Base-by-base conservation (phyloP, 2,888 invertebrate species). In the Biston stratarius region DNA sequence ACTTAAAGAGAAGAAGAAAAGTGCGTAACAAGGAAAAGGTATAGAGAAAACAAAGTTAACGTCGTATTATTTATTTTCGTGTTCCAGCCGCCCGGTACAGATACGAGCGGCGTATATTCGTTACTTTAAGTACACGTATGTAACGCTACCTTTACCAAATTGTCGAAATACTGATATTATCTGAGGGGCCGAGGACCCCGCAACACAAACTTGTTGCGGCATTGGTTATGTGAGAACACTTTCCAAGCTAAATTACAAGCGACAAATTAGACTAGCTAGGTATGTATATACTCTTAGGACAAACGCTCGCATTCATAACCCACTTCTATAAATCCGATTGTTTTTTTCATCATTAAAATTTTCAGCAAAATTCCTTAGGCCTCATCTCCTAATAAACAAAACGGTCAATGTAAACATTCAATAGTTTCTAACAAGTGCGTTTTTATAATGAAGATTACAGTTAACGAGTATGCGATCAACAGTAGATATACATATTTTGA, bases 11-110 rank as follows among this genome's bases (percentile, higher is more conserved):
- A n/a, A n/a, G n/a, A n/a, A n/a, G n/a, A n/a, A n/a, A n/a, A n/a
- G n/a, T n/a, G 15, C 38, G 24, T 24, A 24, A 24, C 10, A 7
- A 12, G 47, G 11, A 40, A 71, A 60, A 61, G 14, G 69, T 24
- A 66, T 65, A 76, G 89, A 87, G 86, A 80, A 87, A 86, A 91
- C 86, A 75, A 74, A 77, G 48, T 72, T 88, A 93, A 93, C 93
- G 92, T 93, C 89, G 91, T 93, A 93, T 92, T 93, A 92, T 93
- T 93, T 93, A 92, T 92, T 93, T 89, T 88, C 82, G 86, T 91
- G 92, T 89, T 88, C 80, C 90, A 88, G 88, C 88, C 91, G 79
- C 89, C 83, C 90, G 86, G 83, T 90, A 90, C 88, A 92, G 77
- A 83, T 80, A 77, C 89, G 88, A 79, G 87, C 85, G 86, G 83